Base-by-base conservation (phyloP, 2,797 vertebrate species). In the Brachymystax lenok region DNA sequence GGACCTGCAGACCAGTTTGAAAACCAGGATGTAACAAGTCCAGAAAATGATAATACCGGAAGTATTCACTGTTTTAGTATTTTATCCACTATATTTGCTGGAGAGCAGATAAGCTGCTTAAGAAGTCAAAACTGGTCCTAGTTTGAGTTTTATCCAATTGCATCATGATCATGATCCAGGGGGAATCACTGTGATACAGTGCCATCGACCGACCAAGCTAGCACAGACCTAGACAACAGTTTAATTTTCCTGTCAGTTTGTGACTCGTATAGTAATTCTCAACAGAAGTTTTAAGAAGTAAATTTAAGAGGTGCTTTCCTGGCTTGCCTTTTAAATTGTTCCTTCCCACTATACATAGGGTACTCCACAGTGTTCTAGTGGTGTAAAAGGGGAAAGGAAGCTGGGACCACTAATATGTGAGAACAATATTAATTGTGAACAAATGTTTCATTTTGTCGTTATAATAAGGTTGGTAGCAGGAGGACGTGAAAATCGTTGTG, bases 321-420 rank as follows among this genome's bases (percentile, higher is more conserved):
- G 73, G 24, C 79, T 90, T 46, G 40, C 40, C 40, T 46, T 89
- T 87, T 90, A 91, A 91, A 91, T 89, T 83, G 88, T 77, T 79
- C 51, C 17, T 63, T 64, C 52, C 27, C 21, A 73, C 79, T 85
- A 81, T 79, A 74, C 80, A 87, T 86, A 79, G 2, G 40, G 40
- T 46, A 46, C 77, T 35, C 19, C 19, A 73, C 56, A 35, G 35
- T 76, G 74, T 77, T 87, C 83, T 74, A 87, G 73, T 69, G 85
- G 87, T 90, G 79, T 59, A 80, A 84, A 85, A 89, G 79, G 74
- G 84, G 82, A 84, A 85, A 89, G 79, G 74, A 84, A 24, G 3
- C 21, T 63, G 12, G 21, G 10, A 63, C 8, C 59, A 63, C 59
- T 24, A 63, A 46, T 46, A 12, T 46, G 40, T 46, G 40, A 46